Evolutionary conservation across 2,888 invertebrate genomes (phyloP), one percentile per base, ranked within the genome.

Genomic region (Eupithecia insigniata): DNA sequence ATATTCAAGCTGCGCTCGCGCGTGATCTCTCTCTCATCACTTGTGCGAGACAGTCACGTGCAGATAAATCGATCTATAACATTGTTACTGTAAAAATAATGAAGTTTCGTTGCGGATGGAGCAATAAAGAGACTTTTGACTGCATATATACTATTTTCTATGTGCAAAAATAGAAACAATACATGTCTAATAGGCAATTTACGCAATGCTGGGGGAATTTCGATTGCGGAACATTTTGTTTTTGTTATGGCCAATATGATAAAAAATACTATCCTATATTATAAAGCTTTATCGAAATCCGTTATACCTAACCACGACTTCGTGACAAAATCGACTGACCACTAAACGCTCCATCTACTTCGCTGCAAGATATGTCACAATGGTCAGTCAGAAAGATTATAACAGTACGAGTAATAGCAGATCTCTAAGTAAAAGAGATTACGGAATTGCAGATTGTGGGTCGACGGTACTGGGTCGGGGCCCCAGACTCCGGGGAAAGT

Each of bases 391-490:
- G 80, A 82, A 81, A 81, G 83, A 87, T 89, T 87, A 87, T 81
- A 85, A 85, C 81, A 82, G 70, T 60, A 86, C 84, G 85, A 87
- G 87, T 89, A 89, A 92, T 89, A 82, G 84, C 85, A 86, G 89
- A 91, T 89, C 81, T 88, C 88, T 61, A 88, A 90, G 90, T 90
- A 91, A 92, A 91, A 89, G 86, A 89, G 90, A 91, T 90, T 90
- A 89, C 87, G 87, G 91, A 91, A 90, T 92, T 88, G 89, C 89
- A 85, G 87, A 87, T 90, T 90, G 92, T 91, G 89, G 91, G 92
- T 91, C 91, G 89, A 77, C 82, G 80, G 90, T 92, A 93, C 91
- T 93, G 89, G 94, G 93, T 93, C 93, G 92, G n/a, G 10, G 55
- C 55, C 55, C 5, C 55, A 22, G 55, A 26, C 51, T 51, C 22